phyloP scores from a whole-genome alignment of 2,888 invertebrate species.

The Argynnis bischoffii region DNA sequence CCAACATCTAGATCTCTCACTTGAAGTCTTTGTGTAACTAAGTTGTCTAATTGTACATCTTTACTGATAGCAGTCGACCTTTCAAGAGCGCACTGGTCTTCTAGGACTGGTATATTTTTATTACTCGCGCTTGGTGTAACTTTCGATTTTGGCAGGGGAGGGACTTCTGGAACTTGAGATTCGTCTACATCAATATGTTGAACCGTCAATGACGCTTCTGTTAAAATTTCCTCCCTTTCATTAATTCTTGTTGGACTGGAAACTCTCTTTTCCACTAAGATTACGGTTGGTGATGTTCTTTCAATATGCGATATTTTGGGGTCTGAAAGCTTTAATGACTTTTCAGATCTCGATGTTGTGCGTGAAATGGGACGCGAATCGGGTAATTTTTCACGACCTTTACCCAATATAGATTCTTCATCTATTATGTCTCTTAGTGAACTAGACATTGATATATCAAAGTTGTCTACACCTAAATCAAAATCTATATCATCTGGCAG shows the following conservation, averaged over 20 bases:
- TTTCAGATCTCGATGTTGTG: slow-evolving; percentile 81
- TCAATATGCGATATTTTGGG: slow-evolving; percentile 81
- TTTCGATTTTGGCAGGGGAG: slow-evolving; percentile 70
- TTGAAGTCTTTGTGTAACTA: slow-evolving; percentile 84
- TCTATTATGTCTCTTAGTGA: slow-evolving; percentile 73
- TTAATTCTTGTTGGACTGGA: slow-evolving; percentile 83
- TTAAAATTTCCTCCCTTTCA: slow-evolving; percentile 83
- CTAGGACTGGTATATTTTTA: slow-evolving; percentile 46
- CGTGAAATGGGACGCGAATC: slow-evolving; percentile 74
- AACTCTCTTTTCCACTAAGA: slow-evolving; percentile 83
- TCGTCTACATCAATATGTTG: slow-evolving; percentile 84
- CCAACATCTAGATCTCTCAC: slow-evolving; percentile 90
- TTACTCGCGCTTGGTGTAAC: slow-evolving; percentile 46
- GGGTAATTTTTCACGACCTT: slow-evolving; percentile 73
- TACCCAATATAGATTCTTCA: slow-evolving; percentile 79
- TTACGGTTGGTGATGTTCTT: slow-evolving; percentile 83
- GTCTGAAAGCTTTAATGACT: slow-evolving; percentile 80
- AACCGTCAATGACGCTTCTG: slow-evolving; percentile 85
- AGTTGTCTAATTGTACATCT: slow-evolving; percentile 72
- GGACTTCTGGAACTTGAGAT: slow-evolving; percentile 69
- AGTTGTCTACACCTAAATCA: slow-evolving; percentile 79
- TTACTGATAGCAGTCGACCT: slow-evolving; percentile 60
- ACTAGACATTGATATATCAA: slow-evolving; percentile 74
- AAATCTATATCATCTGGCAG: slow-evolving; percentile 89
- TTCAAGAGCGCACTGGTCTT: slow-evolving; percentile 58